phyloP scores from a whole-genome alignment of 2,888 invertebrate species.

The Lepidocyrtoides sp. region DNA sequence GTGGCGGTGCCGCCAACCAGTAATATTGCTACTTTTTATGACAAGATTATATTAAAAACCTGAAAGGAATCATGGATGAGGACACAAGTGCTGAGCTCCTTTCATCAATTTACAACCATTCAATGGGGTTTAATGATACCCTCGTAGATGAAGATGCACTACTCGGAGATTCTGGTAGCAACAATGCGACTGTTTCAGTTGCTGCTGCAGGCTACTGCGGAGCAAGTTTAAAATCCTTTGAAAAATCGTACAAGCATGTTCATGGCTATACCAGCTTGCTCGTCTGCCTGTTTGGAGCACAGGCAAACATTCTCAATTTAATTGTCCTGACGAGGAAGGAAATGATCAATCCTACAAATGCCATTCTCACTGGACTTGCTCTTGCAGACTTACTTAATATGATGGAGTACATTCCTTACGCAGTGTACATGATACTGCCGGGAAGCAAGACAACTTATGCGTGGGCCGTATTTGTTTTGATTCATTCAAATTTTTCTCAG shows the following conservation, averaged over 20 bases:
- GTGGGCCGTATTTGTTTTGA: conserved; percentile 94
- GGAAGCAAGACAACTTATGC: conserved; percentile 88
- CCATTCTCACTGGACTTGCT: conserved; percentile 95
- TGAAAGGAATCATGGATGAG: conserved; percentile 38
- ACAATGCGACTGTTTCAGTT: conserved; percentile 13
- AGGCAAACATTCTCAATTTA: conserved; percentile 97
- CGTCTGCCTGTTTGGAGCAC: conserved; percentile 96
- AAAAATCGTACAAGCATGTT: conserved; percentile 90
- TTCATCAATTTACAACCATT: conserved; percentile 35
- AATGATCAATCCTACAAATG: conserved; percentile 97
- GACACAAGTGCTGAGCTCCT: conserved; percentile 16
- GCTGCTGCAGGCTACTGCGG: conserved; percentile 87
- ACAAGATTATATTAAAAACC: not conserved
- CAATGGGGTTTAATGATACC: conserved; percentile 29
- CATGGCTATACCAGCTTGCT: conserved; percentile 95
- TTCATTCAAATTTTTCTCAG: conserved; percentile 96
- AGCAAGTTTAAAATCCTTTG: conserved; percentile 89
- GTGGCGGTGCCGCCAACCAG: not conserved
- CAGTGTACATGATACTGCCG: conserved; percentile 90
- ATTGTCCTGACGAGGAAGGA: conserved; percentile 95
- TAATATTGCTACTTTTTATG: not conserved
- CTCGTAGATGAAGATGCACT: not conserved
- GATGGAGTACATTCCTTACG: conserved; percentile 97
- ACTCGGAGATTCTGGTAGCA: not conserved
- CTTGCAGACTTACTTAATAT: conserved; percentile 98